Conservation (phyloP, 2,888 invertebrate genomes). For the Lypha dubia region DNA sequence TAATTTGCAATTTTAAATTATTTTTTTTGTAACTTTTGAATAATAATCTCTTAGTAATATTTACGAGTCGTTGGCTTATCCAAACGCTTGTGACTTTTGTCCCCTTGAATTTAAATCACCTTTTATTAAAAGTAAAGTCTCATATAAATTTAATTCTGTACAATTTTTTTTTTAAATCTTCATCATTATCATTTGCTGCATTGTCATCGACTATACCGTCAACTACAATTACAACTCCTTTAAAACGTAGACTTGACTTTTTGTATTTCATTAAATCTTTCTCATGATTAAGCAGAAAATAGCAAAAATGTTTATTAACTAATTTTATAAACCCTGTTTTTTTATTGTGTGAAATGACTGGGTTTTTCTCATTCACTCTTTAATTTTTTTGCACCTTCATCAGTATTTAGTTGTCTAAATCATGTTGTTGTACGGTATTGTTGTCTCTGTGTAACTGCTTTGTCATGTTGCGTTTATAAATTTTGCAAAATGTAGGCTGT, state of each 20-base stretch:
- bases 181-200: conserved; percentile 28
- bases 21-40: too few relatives aligned
- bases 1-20: too few relatives aligned
- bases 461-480: conserved; percentile 58
- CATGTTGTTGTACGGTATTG: conserved; percentile 19
- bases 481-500: conserved; percentile 46
- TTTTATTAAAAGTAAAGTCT: conserved; percentile 67
- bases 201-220: not conserved
- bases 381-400: conserved; percentile 31
- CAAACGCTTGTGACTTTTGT: not conserved
- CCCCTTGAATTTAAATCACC: conserved; percentile 58
- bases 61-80: too few relatives aligned
- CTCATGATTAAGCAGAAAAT: conserved; percentile 67
- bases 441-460: conserved; percentile 25
- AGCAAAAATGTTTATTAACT: conserved; percentile 66
- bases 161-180: not conserved
- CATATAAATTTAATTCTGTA: conserved; percentile 12
- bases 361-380: conserved; percentile 21
- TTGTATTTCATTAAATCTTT: conserved; percentile 50
- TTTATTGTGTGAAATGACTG: conserved; percentile 61
- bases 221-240: conserved; percentile 20
- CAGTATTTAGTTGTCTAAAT: conserved; percentile 18
- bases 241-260: conserved; percentile 34
- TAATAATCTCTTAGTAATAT: too few relatives aligned
- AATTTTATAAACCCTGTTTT: conserved; percentile 63